Percentiles rank a stretch among this genome's conserved stretches.
Conservation (phyloP, 2,797 vertebrate species). For the Dicrostonyx torquatus region DNA sequence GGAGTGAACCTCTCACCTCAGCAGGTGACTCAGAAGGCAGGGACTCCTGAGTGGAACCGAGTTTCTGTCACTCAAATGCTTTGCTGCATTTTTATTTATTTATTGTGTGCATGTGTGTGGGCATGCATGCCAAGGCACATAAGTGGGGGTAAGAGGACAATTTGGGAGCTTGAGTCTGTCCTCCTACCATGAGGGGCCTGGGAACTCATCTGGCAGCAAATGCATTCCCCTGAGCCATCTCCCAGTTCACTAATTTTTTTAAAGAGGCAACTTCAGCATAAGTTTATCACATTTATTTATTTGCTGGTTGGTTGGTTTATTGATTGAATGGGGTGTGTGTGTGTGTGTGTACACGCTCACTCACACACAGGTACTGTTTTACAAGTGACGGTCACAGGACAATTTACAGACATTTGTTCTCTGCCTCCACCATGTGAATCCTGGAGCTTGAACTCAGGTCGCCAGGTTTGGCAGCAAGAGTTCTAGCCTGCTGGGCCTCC, state of each 20-base stretch:
- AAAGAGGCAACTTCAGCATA: neutral
- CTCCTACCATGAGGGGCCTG: neutral
- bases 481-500: neutral
- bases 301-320: neutral
- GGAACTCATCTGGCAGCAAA: neutral
- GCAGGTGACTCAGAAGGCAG: neutral
- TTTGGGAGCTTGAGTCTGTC: neutral
- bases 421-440: neutral
- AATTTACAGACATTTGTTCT: neutral
- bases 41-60: neutral
- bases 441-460: neutral
- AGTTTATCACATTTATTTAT: neutral
- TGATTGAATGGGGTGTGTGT: neutral
- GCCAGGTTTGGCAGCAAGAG: neutral
- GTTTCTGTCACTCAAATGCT: neutral
- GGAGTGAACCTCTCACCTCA: constrained; percentile 4
- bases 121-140: too few relatives aligned
- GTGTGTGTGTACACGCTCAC: neutral
- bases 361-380: neutral
- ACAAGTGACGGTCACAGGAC: neutral
- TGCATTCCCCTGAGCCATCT: neutral
- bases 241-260: neutral
- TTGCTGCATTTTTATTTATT: neutral
- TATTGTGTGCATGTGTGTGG: neutral
- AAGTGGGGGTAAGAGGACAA: neutral